A percentile compares a stretch with the other conserved stretches of the same genome.
phyloP scores from a whole-genome alignment of 2,888 invertebrate genomes.

The Rotaria sp. region DNA sequence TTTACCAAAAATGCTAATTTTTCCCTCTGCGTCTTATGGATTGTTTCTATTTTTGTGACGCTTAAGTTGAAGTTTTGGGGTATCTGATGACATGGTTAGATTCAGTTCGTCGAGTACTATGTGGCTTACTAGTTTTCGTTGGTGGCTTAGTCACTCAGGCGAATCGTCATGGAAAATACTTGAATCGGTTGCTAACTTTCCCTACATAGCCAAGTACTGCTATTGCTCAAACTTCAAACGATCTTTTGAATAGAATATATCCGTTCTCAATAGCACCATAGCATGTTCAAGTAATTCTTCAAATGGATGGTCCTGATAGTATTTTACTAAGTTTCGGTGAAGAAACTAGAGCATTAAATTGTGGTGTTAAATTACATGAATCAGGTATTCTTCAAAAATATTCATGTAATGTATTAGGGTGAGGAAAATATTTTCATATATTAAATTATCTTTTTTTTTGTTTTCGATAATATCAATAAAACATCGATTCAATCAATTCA shows the following conservation, averaged over 20 bases:
- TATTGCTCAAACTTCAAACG: conserved; percentile 96
- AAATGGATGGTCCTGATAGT: conserved; percentile 90
- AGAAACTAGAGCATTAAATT: conserved; percentile 94
- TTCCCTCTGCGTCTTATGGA: too few relatives aligned
- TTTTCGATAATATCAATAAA: conserved; percentile 52
- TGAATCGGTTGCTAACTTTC: too few relatives aligned
- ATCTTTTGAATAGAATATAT: conserved; percentile 93
- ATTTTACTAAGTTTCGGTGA: conserved; percentile 96
- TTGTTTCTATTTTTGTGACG: too few relatives aligned
- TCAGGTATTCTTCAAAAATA: conserved; percentile 78
- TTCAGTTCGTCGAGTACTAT: too few relatives aligned
- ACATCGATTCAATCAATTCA: conserved; percentile 92
- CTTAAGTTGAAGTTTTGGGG: too few relatives aligned
- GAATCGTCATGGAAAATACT: too few relatives aligned
- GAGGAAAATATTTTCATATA: too few relatives aligned
- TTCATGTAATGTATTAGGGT: conserved; percentile 72
- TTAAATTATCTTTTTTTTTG: too few relatives aligned
- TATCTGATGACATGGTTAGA: too few relatives aligned
- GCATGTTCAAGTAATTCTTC: conserved; percentile 86
- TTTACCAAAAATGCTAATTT: too few relatives aligned
- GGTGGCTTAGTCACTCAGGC: too few relatives aligned
- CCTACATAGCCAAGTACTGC: conserved; percentile 99
- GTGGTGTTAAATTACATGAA: conserved; percentile 81
- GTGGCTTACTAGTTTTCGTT: too few relatives aligned
- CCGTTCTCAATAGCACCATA: conserved; percentile 86